Evolutionary conservation across 2,113 vertebrate species (phyloP).

Genomic region (Morone chrysops): DNA sequence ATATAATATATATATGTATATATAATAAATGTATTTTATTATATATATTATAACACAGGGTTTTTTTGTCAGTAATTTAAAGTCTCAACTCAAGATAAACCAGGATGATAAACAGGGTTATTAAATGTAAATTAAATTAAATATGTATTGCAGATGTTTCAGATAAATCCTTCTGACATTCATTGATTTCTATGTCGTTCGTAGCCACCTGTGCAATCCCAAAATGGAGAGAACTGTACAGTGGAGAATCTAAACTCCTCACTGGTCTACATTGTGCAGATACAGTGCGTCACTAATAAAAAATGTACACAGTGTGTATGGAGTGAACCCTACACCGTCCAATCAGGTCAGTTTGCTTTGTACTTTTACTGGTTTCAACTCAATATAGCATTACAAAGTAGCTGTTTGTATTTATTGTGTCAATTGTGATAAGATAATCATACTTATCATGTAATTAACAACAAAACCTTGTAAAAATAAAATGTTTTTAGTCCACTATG

Average conservation of each 20-base stretch:
- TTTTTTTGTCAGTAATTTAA: too few species aligned
- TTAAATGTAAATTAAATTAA: too few species aligned
- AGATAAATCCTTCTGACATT: background rate
- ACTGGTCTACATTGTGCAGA: slow-evolving; percentile 67
- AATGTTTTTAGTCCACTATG: too few species aligned
- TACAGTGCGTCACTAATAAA: slow-evolving; percentile 50
- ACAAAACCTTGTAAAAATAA: too few species aligned
- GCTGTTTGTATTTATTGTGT: background rate
- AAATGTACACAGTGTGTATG: slow-evolving; percentile 69
- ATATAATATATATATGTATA: too few species aligned
- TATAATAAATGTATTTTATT: too few species aligned
- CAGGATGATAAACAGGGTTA: too few species aligned
- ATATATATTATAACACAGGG: too few species aligned
- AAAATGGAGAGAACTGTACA: background rate
- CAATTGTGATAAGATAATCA: background rate
- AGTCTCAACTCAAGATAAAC: too few species aligned
- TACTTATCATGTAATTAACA: background rate
- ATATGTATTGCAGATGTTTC: background rate
- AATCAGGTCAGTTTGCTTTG: slow-evolving; percentile 65
- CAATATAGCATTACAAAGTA: too few species aligned
- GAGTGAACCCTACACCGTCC: slow-evolving; percentile 68
- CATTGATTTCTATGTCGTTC: background rate
- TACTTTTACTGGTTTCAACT: background rate
- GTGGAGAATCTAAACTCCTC: slow-evolving; percentile 63
- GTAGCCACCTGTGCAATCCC: slow-evolving; percentile 25